These are phyloP conservation scores for Bemisia tabaci DNA, from an alignment of 1,140 invertebrate genomes.

Conservation along the genomic window DNA sequence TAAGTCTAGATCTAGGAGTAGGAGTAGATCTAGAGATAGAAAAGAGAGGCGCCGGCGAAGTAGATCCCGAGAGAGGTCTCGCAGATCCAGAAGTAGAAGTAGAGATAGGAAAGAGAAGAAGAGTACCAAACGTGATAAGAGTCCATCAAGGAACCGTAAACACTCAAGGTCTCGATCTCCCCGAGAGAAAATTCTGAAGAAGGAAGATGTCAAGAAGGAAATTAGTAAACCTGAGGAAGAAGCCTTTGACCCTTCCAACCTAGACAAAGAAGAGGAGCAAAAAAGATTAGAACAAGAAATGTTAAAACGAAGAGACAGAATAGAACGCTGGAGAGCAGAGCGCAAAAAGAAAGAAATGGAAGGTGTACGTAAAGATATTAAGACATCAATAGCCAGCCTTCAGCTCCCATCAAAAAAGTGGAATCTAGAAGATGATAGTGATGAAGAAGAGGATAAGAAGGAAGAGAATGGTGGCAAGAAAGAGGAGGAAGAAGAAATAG, in stretches of 20 bases:
- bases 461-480: conserved; percentile 32
- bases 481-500: conserved; percentile 58
- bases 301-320: conserved; percentile 86
- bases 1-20: conserved; percentile 19
- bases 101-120: conserved; percentile 36
- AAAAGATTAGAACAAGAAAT: conserved; percentile 85
- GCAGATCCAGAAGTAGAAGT: conserved; percentile 38
- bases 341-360: conserved; percentile 77
- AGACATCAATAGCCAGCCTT: conserved; percentile 36
- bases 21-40: conserved; percentile 23
- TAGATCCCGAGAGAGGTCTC: conserved; percentile 24
- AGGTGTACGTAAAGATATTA: conserved; percentile 55
- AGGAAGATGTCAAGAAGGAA: conserved; percentile 27
- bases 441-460: conserved; percentile 48
- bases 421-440: conserved; percentile 83
- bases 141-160: conserved; percentile 2
- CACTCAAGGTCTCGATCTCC: conserved; percentile 10
- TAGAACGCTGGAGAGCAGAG: conserved; percentile 82
- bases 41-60: conserved; percentile 22
- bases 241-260: conserved; percentile 52
- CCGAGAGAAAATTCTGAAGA: conserved; percentile 7
- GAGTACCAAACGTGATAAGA: conserved; percentile 1
- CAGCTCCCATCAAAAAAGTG: conserved; percentile 63
- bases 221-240: conserved; percentile 34
- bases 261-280: conserved; percentile 76